These are phyloP conservation scores for Phalanger gymnotis DNA, from an alignment of 2,797 vertebrate species.

Conservation along the genomic window DNA sequence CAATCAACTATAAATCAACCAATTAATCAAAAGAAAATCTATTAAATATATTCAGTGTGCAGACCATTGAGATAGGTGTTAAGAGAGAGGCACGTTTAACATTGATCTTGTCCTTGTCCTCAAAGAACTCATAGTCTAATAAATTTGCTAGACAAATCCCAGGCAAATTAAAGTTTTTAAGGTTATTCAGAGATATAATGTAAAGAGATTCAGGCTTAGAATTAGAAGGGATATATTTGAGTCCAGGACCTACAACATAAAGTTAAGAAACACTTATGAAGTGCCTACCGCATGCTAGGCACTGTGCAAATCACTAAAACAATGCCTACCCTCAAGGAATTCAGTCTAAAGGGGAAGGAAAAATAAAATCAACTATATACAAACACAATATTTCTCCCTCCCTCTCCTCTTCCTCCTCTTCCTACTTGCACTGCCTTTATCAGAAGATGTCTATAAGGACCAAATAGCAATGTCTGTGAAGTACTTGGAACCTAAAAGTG, in stretches of 20 bases:
- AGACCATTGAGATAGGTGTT: not conserved
- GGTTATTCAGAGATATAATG: not conserved
- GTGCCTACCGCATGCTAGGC: not conserved
- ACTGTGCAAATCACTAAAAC: not conserved
- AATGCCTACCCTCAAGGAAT: not conserved
- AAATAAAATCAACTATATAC: not conserved
- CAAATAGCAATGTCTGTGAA: not conserved
- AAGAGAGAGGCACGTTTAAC: not conserved
- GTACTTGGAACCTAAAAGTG: not conserved
- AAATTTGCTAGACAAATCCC: not conserved
- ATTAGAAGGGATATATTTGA: not conserved
- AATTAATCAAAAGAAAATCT: not conserved
- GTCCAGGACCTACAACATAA: not conserved
- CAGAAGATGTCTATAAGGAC: not conserved
- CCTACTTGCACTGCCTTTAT: not conserved
- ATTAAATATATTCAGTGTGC: not conserved
- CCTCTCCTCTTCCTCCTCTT: too few relatives aligned
- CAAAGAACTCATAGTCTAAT: not conserved
- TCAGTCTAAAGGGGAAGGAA: not conserved
- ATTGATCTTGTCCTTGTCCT: not conserved
- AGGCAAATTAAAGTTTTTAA: not conserved
- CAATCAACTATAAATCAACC: not conserved
- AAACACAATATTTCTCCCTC: not conserved
- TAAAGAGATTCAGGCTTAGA: not conserved
- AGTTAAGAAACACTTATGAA: not conserved